These are phyloP conservation scores for Deroptyus accipitrinus DNA, from an alignment of 2,113 vertebrate genomes.

Conservation along the genomic window DNA sequence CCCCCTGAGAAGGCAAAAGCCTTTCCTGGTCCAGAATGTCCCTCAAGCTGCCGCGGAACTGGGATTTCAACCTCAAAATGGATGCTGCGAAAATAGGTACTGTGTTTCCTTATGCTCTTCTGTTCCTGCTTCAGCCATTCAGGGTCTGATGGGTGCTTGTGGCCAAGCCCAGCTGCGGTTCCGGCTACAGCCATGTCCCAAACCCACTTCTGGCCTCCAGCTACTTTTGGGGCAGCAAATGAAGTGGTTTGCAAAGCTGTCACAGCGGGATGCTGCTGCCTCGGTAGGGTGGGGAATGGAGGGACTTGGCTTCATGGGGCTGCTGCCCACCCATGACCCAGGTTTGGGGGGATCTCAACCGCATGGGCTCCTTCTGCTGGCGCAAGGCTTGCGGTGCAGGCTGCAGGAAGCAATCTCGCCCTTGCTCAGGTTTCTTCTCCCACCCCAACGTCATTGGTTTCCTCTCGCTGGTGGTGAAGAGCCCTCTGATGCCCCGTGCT, in stretches of 20 bases:
- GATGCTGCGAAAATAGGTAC: slow-evolving; percentile 90
- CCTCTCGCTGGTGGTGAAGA: background rate
- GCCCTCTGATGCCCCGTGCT: accelerated
- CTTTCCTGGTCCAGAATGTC: slow-evolving; percentile 79
- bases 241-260: background rate
- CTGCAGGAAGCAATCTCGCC: background rate
- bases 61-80: slow-evolving; percentile 91
- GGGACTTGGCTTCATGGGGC: background rate
- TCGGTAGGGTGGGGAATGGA: background rate
- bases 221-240: background rate
- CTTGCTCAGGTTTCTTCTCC: background rate
- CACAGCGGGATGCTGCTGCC: background rate
- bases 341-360: background rate
- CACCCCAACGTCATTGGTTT: background rate
- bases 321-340: background rate
- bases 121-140: background rate
- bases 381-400: background rate
- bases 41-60: slow-evolving; percentile 90
- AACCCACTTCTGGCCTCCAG: background rate
- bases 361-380: background rate
- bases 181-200: background rate
- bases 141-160: accelerated
- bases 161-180: background rate
- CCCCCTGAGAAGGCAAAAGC: background rate
- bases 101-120: background rate